Base-by-base conservation (phyloP, 1,140 invertebrate species). In the Hestina assimilis region DNA sequence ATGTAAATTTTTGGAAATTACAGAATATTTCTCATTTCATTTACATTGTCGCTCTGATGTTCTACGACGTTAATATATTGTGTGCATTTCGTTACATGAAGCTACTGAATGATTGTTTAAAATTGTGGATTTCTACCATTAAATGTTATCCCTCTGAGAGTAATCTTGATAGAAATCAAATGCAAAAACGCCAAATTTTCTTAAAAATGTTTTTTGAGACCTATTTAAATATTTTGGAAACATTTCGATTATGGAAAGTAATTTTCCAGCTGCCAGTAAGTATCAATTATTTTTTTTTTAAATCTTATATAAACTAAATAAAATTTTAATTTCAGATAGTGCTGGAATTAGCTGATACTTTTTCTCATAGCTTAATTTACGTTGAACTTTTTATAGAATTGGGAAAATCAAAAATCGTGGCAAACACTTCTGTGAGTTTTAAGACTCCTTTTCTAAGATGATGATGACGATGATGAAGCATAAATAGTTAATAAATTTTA, bases 321-420 rank as follows among this genome's bases (percentile, higher is more conserved):
- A 23, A 8, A 20, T n/a, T 15, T 35, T 12, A 31, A 5, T 63
- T 53, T 20, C 23, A 63, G 60, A 33, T 63, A 8, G 21, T 58
- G 5, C 28, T 63, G 1, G 48, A 63, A 28, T 29, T 63, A 15
- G 21, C 9, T 14, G 48, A 63, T 43, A 48, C 33, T 29, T 63
- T 63, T 38, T 9, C 14, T n/a, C 48, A 57, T 14, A 48, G 26
- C 1, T 29, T 63, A 11, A 43, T 63, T 42, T 50, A 63, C 23
- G 31, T 51, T 1, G 43, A 63, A 6, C 1, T 48, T 35, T 57
- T 57, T 14, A 50, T 57, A 19, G 35, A 48, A 17, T 24, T 57
- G 15, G 47, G 23, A n/a, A 45, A 62, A 42, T 6, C 56, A 1
- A 48, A 29, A 3, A 4, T 41, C 23, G 17, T 45, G 19, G 3